Conservation (phyloP, 2,797 vertebrate genomes). For the Serranus cabrilla region DNA sequence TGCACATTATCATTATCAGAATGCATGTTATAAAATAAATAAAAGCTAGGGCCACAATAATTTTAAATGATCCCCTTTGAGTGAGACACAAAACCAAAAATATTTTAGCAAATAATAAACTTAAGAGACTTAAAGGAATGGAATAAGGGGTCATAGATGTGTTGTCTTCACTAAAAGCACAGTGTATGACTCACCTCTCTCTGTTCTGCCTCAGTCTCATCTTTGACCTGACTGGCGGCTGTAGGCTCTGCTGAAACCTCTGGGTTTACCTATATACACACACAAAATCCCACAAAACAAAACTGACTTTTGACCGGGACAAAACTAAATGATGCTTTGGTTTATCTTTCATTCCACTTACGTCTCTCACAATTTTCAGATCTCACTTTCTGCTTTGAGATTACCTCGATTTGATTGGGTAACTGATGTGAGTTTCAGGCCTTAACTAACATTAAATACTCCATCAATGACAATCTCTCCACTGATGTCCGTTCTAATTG, state of each 20-base stretch:
- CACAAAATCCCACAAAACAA: neutral
- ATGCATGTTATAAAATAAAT: neutral
- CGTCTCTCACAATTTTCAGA: neutral
- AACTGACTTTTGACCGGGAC: neutral
- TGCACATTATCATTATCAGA: neutral
- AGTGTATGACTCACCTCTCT: slow-evolving; percentile 35
- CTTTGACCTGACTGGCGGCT: slow-evolving; percentile 30
- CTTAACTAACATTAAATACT: slow-evolving; percentile 1
- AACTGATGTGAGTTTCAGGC: neutral
- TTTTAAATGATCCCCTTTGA: neutral
- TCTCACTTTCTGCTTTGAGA: neutral
- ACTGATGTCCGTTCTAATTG: neutral
- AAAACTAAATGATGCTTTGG: neutral
- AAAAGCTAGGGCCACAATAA: neutral
- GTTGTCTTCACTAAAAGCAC: neutral
- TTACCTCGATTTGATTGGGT: neutral
- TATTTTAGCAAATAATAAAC: neutral
- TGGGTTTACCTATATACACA: slow-evolving; percentile 34
- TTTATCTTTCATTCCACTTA: neutral
- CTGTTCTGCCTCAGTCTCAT: slow-evolving; percentile 25
- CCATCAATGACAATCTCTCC: neutral
- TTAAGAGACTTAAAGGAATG: neutral
- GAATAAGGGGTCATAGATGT: neutral
- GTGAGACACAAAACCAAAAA: neutral
- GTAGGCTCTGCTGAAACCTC: slow-evolving; percentile 30